Conservation (phyloP, 2,888 invertebrate species). For the Yponomeuta sedellus region DNA sequence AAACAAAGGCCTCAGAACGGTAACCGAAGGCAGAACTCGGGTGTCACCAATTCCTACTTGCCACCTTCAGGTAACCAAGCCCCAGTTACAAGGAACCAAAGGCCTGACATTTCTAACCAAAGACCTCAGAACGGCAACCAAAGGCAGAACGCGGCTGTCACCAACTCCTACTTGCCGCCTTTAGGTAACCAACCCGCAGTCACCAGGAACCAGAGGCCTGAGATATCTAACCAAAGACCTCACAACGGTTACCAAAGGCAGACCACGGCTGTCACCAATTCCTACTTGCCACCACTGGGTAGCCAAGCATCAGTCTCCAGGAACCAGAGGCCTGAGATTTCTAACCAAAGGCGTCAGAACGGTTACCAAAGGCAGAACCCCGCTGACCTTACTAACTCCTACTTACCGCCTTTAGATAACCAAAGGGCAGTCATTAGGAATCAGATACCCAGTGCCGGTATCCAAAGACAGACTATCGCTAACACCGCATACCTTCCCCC, state of each 20-base stretch:
- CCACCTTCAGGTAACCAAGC: not conserved
- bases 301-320: not conserved
- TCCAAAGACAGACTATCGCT: not conserved
- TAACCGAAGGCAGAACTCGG: no score
- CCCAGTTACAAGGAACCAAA: not conserved
- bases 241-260: not conserved
- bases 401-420: conserved; percentile 1
- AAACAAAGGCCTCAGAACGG: not conserved
- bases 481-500: not conserved
- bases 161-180: conserved; percentile 3
- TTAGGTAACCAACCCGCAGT: not conserved
- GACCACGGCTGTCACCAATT: not conserved
- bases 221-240: not conserved
- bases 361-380: not conserved
- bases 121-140: not conserved
- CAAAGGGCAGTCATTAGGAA: not conserved
- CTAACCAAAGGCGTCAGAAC: not conserved
- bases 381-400: not conserved
- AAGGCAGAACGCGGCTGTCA: no score
- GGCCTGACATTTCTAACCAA: not conserved
- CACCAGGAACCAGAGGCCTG: no score
- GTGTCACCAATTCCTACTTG: not conserved
- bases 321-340: no score
- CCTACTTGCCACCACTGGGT: not conserved
- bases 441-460: not conserved